Base-by-base conservation (phyloP, 2,113 vertebrate genomes). In the Ailuropoda melanoleuca region DNA sequence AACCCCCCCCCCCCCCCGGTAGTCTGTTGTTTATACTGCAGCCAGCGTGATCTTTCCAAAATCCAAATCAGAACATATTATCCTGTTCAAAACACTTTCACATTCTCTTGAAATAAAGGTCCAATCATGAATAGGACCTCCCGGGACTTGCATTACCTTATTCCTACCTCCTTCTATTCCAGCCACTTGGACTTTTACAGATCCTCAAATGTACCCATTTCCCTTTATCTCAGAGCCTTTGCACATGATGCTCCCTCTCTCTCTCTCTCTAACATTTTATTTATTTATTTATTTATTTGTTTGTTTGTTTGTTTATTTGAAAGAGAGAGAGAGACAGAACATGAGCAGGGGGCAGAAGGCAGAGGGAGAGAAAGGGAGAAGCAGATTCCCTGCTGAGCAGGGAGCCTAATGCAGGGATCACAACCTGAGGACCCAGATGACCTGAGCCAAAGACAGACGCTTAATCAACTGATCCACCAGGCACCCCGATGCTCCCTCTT, bases 41-140 rank as follows among this genome's bases (percentile, higher is more conserved):
- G 31, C 23, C 23, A 66, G 46, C 17, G 4, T 8, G 7, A 94
- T 60, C 60, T 78, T 90, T 78, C 48, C 68, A 89, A 81, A 94
- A 58, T 64, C 26, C 24, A 78, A 88, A 75, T 58, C 1, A 14
- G 4, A 39, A 53, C 15, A n/a, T 21, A 70, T 23, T 8, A 24
- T 75, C 64, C 56, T 75, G 9, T 26, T 64, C 84, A 89, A 90
- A 75, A 17, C 4, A 17, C 37, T 82, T 83, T 11, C 43, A 56
- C 56, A 66, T 43, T 93, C 12, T 89, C 87, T 82, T 80, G 39
- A 90, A 78, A 55, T 64, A 29, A 89, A 86, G 23, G 8, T 26
- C 8, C 34, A 37, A 3, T 84, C 15, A 53, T 23, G 5, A 95
- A 31, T 17, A 88, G 39, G 18, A 23, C 10, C 26, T 37, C n/a